A percentile compares a stretch with the other conserved stretches of the same genome.
Evolutionary conservation across 2,888 invertebrate genomes (phyloP).

Genomic region (Pollenia amentaria): DNA sequence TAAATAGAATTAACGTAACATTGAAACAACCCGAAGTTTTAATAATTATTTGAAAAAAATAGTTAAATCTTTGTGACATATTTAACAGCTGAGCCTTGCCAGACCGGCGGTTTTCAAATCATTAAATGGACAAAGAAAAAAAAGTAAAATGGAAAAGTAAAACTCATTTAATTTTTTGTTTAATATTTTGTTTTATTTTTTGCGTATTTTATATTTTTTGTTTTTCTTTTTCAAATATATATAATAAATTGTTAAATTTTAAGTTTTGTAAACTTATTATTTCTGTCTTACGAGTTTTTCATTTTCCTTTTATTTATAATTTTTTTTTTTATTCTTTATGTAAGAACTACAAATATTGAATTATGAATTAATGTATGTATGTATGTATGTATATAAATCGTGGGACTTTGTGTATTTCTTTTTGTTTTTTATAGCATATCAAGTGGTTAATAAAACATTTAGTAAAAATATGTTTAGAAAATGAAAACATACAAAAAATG

Average conservation of each 20-base stretch:
- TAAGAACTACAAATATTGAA: slow-evolving; percentile 60
- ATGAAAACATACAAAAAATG: slow-evolving; percentile 5
- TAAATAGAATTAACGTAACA: too few relatives aligned
- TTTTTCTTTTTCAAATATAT: slow-evolving; percentile 60
- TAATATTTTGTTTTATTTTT: slow-evolving; percentile 45
- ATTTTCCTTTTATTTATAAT: slow-evolving; percentile 25
- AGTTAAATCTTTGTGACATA: too few relatives aligned
- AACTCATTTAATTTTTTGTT: slow-evolving; percentile 28
- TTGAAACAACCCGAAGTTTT: too few relatives aligned
- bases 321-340: slow-evolving; percentile 40
- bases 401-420: slow-evolving; percentile 45
- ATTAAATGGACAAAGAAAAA: too few relatives aligned
- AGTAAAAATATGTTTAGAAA: slow-evolving; percentile 30
- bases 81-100: too few relatives aligned
- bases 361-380: not conserved
- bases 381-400: slow-evolving; percentile 24
- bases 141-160: too few relatives aligned
- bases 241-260: slow-evolving; percentile 65
- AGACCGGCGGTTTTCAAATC: not conserved
- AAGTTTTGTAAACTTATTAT: slow-evolving; percentile 67
- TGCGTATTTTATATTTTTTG: slow-evolving; percentile 55
- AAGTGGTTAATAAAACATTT: slow-evolving; percentile 32
- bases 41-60: too few relatives aligned
- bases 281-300: slow-evolving; percentile 56
- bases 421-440: slow-evolving; percentile 33